phyloP scores from a whole-genome alignment of 1,140 invertebrate species.

The Helicoverpa armigera region DNA sequence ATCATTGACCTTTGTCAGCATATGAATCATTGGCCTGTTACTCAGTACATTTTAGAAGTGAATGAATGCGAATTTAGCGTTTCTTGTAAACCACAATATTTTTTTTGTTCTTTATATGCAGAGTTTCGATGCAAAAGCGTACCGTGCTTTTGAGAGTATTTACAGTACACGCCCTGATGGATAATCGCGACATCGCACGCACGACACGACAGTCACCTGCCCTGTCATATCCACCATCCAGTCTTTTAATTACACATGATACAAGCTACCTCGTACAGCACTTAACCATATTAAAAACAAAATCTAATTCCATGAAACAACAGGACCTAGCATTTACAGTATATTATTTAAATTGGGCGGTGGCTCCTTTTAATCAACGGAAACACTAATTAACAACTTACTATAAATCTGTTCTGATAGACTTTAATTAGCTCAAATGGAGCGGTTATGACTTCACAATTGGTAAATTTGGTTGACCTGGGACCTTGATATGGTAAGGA shows the following conservation, averaged over 20 bases:
- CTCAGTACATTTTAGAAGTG: background rate
- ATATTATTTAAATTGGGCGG: slow-evolving; percentile 43
- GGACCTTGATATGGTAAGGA: background rate
- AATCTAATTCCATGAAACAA: slow-evolving; percentile 64
- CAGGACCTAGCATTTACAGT: slow-evolving; percentile 44
- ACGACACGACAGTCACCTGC: slow-evolving; percentile 34
- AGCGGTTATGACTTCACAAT: background rate
- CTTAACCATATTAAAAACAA: slow-evolving; percentile 66
- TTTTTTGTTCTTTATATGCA: background rate
- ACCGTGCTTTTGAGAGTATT: slow-evolving; percentile 13
- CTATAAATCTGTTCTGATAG: slow-evolving; percentile 44
- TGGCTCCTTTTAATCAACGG: slow-evolving; percentile 47
- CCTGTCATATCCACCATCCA: slow-evolving; percentile 30
- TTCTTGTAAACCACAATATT: too few species aligned
- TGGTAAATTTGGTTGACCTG: background rate
- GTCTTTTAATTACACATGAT: slow-evolving; percentile 59
- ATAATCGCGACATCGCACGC: slow-evolving; percentile 45
- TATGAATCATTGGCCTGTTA: slow-evolving; percentile 23
- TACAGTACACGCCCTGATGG: slow-evolving; percentile 52
- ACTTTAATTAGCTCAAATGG: slow-evolving; percentile 16
- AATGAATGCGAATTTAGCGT: background rate
- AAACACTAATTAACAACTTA: slow-evolving; percentile 44
- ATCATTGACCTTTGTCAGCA: slow-evolving; percentile 44
- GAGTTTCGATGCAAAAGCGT: background rate
- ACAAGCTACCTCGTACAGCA: slow-evolving; percentile 47